Evolutionary conservation across 2,888 invertebrate species (phyloP).

Genomic region (Barypeithes pellucidus): DNA sequence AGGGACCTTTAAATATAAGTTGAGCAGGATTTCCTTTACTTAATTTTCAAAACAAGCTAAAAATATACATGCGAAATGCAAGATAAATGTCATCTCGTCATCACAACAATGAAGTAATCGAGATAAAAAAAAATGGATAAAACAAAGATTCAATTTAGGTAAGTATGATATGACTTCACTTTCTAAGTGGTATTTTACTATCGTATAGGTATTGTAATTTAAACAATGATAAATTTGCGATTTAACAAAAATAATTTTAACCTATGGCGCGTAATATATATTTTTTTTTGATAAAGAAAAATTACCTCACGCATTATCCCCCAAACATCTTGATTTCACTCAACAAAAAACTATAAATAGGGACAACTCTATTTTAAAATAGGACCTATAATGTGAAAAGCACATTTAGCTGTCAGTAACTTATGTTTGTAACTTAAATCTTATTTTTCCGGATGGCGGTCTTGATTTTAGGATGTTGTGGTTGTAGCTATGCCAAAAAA

Average conservation of each 20-base stretch:
- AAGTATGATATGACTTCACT: constrained; percentile 27
- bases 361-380: not conserved
- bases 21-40: too few relatives aligned
- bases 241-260: not conserved
- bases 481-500: not conserved
- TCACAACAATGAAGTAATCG: constrained; percentile 15
- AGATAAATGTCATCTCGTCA: constrained; percentile 1
- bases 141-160: constrained; percentile 7
- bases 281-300: not conserved
- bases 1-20: too few relatives aligned
- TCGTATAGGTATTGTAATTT: not conserved
- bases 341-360: not conserved
- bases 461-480: not conserved
- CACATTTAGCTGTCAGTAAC: not conserved
- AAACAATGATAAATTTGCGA: not conserved
- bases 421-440: not conserved
- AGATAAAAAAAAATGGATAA: constrained; percentile 13
- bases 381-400: not conserved
- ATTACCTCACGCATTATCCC: not conserved
- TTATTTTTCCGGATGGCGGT: not conserved
- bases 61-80: constrained; percentile 25
- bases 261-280: not conserved
- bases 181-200: constrained; percentile 4
- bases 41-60: constrained; percentile 1
- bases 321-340: not conserved